These are phyloP conservation scores for Bolinopsis microptera DNA, from an alignment of 37 sponge, comb jelly and placozoan species.

Conservation along the genomic window DNA sequence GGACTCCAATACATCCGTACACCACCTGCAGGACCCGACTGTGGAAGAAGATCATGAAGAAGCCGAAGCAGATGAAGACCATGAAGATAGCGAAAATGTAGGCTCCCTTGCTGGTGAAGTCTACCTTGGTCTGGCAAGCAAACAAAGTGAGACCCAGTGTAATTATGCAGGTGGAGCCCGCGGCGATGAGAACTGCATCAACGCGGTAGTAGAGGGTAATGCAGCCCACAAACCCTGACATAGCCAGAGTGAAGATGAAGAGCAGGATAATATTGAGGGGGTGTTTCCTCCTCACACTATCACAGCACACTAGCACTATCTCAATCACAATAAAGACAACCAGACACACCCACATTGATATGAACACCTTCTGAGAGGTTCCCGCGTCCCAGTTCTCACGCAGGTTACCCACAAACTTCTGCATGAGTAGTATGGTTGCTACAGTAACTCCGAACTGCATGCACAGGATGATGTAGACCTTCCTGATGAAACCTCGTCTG, in stretches of 20 bases:
- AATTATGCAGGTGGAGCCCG: constrained; percentile 52
- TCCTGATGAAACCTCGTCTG: constrained; percentile 50
- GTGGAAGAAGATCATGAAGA: constrained; percentile 52
- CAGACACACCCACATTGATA: constrained; percentile 11
- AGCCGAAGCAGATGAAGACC: constrained; percentile 63
- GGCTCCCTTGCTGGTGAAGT: constrained; percentile 48
- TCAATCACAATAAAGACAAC: neutral
- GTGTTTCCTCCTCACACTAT: constrained; percentile 55
- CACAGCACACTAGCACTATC: constrained; percentile 56
- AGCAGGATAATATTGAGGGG: constrained; percentile 51
- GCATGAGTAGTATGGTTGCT: neutral
- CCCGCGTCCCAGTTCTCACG: neutral
- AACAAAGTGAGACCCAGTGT: constrained; percentile 52
- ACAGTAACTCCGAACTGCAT: constrained; percentile 27
- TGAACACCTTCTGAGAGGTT: neutral
- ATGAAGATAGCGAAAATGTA: constrained; percentile 42
- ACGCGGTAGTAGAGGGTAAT: constrained; percentile 45
- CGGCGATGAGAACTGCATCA: constrained; percentile 50
- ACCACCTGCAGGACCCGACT: constrained; percentile 54
- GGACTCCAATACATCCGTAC: constrained; percentile 35
- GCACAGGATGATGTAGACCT: constrained; percentile 52
- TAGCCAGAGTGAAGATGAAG: constrained; percentile 43
- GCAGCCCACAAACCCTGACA: constrained; percentile 52
- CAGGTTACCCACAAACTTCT: neutral
- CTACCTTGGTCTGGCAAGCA: constrained; percentile 47